Evolutionary conservation across 2,113 vertebrate genomes (phyloP), one percentile per base, ranked within the genome.

Genomic region (Larimichthys polyactis): DNA sequence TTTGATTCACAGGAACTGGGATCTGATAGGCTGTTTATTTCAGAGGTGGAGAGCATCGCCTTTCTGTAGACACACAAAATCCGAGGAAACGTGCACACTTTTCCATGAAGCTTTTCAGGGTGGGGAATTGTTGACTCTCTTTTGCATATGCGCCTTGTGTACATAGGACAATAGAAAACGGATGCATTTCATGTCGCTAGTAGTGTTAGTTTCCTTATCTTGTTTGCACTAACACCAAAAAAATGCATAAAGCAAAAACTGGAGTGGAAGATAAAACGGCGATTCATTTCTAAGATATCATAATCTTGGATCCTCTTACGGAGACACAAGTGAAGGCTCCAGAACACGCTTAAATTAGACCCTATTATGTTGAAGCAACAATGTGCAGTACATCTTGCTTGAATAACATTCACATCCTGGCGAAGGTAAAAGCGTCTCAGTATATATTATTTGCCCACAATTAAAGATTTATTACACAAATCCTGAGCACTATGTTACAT

Each of bases 11-110:
- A 12, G n/a, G 58, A 59, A 46, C 1, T 43, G 71, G 32, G 82
- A 89, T 73, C 51, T 27, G 82, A 87, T 52, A 79, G 84, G 78
- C 43, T 16, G 74, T 54, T 60, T 55, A 32, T 77, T 67, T 71
- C 58, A 59, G 58, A 40, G 72, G 55, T 46, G 22, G 43, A 32
- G 55, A 27, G 76, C 83, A 49, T 90, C 73, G 11, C 36, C 82
- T 90, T 78, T 79, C 82, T 67, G 60, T 14, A 4, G 29, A 78
- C 62, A 58, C 46, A 52, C 17, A 51, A 19, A 64, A 60, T 40
- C 0, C 44, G 20, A 27, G 11, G 22, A 82, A 51, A 75, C 20
- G 32, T 67, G 51, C 32, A 49, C 55, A 19, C 57, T 66, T 63
- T 32, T 54, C 65, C 58, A 59, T 58, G 32, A 58, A 46, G 40